These are phyloP conservation scores for Psittacus erithacus DNA, from an alignment of 2,113 vertebrate species.

Conservation along the genomic window DNA sequence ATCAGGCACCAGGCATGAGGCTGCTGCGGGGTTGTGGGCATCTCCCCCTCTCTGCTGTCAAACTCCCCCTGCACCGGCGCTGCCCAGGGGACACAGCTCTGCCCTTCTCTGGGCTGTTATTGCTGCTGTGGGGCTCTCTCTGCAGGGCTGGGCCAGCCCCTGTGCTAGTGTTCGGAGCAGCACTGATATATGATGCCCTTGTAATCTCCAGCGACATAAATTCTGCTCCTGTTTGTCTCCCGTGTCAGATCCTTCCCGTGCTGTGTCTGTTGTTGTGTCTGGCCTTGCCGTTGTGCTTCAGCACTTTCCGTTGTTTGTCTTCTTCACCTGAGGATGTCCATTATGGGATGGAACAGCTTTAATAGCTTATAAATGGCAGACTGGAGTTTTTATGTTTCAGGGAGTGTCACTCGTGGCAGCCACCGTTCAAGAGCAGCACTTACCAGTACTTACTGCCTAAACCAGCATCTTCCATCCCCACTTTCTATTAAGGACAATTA, in stretches of 20 bases:
- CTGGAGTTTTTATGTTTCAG: background rate
- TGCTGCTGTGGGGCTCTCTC: background rate
- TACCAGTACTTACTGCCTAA: background rate
- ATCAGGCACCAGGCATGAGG: background rate
- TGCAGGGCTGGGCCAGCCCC: background rate
- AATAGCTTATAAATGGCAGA: slow-evolving; percentile 19
- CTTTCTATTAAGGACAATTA: background rate
- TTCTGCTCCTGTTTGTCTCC: slow-evolving; percentile 60
- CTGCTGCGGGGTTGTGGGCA: rapidly evolving
- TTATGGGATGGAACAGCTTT: slow-evolving; percentile 55
- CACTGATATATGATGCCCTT: slow-evolving; percentile 37
- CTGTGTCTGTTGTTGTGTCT: slow-evolving; percentile 39
- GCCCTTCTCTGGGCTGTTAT: background rate
- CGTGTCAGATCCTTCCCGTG: slow-evolving; percentile 34
- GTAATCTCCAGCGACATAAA: slow-evolving; percentile 55
- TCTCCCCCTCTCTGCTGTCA: background rate
- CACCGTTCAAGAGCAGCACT: background rate
- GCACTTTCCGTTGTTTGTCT: slow-evolving; percentile 28
- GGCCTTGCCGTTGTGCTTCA: background rate
- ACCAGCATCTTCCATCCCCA: background rate
- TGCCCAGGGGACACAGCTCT: background rate
- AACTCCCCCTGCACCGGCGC: background rate
- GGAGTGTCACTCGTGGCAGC: background rate
- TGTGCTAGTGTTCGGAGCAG: background rate
- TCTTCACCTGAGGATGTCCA: slow-evolving; percentile 54